Evolutionary conservation across 2,113 vertebrate species (phyloP).

Genomic region (Lichenostomus cassidix): DNA sequence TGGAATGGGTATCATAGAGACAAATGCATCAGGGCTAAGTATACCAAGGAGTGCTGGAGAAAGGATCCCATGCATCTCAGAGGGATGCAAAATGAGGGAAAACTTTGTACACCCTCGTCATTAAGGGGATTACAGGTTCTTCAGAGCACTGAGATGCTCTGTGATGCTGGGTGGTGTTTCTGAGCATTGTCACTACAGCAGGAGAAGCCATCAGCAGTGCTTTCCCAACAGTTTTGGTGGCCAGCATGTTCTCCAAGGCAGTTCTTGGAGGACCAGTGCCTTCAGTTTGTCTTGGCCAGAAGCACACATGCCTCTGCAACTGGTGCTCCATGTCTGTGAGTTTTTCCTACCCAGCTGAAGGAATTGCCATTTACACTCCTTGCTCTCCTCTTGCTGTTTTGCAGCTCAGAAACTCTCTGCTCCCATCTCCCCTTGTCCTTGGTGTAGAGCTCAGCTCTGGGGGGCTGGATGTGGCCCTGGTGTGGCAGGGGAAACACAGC

Average conservation of each 20-base stretch:
- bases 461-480: background rate
- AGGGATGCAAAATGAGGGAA: background rate
- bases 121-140: background rate
- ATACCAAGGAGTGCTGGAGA: background rate
- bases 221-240: background rate
- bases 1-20: background rate
- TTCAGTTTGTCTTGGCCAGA: background rate
- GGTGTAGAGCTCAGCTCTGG: background rate
- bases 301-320: background rate
- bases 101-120: background rate
- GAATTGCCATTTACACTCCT: background rate
- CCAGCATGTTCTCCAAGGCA: background rate
- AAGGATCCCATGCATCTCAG: background rate
- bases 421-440: background rate
- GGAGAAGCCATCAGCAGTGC: background rate
- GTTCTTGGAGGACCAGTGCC: background rate
- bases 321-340: background rate
- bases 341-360: background rate
- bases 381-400: background rate
- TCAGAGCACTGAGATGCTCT: background rate
- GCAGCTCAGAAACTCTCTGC: background rate
- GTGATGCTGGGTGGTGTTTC: background rate
- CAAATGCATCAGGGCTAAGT: background rate
- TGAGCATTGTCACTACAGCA: rapidly evolving
- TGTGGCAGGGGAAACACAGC: background rate